Evolutionary conservation across 2,888 invertebrate species (phyloP).

Genomic region (Marronus borbonicus): DNA sequence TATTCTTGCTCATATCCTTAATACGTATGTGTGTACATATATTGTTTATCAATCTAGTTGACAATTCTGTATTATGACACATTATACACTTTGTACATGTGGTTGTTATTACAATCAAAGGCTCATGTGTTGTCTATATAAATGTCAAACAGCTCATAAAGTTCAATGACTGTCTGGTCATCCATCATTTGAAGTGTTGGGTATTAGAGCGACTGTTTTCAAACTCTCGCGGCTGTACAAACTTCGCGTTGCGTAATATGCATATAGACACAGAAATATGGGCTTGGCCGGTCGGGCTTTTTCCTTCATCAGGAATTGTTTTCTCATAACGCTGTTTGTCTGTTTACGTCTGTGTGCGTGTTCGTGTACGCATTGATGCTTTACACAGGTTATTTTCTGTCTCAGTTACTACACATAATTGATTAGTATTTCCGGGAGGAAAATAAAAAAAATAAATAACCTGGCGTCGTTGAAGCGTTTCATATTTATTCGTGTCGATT

Average conservation of each 20-base stretch:
- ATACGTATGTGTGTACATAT: constrained; percentile 37
- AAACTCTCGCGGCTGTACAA: constrained; percentile 32
- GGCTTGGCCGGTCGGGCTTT: constrained; percentile 29
- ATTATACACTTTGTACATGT: constrained; percentile 28
- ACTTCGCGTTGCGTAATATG: constrained; percentile 38
- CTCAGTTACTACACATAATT: constrained; percentile 27
- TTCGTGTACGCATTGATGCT: not conserved
- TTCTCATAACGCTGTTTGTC: constrained; percentile 40
- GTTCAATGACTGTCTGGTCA: constrained; percentile 53
- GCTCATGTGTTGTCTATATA: constrained; percentile 41
- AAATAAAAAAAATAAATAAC: constrained; percentile 13
- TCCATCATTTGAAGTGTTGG: constrained; percentile 50
- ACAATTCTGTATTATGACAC: constrained; percentile 17
- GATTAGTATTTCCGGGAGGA: constrained; percentile 19
- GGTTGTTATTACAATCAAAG: constrained; percentile 45
- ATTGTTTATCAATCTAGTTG: constrained; percentile 38
- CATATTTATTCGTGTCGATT: too few relatives aligned
- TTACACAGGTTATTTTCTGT: constrained; percentile 30
- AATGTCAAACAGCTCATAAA: constrained; percentile 49
- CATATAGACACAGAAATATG: constrained; percentile 44
- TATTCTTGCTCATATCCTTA: constrained; percentile 29
- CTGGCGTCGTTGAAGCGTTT: not conserved
- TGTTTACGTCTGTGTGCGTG: constrained; percentile 1
- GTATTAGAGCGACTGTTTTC: constrained; percentile 43
- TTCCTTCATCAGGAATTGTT: constrained; percentile 42